Evolutionary conservation across 2,113 vertebrate species (phyloP).

Genomic region (Myodes glareolus): DNA sequence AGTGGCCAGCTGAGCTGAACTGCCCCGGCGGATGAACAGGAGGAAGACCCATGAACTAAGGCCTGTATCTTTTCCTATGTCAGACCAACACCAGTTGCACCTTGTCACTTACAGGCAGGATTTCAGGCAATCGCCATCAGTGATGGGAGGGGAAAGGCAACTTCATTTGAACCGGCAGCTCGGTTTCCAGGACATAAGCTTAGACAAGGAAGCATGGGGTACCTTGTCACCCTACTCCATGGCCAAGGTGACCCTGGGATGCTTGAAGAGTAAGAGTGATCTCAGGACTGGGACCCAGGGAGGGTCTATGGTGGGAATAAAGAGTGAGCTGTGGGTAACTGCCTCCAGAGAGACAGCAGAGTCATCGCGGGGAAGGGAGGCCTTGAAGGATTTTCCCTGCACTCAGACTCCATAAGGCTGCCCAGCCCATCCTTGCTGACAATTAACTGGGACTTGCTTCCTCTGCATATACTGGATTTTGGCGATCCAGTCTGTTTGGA

Average conservation of each 20-base stretch:
- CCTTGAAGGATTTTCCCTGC: not conserved
- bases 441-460: too few relatives aligned
- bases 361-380: fast-evolving
- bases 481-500: too few relatives aligned
- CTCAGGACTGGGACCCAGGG: not conserved
- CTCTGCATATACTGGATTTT: too few relatives aligned
- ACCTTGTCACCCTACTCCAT: not conserved
- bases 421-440: not conserved
- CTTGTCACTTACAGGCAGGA: fast-evolving
- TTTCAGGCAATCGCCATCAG: too few relatives aligned
- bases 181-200: not conserved
- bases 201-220: not conserved
- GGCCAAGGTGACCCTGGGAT: not conserved
- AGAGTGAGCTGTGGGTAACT: not conserved
- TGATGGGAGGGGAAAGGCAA: not conserved
- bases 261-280: not conserved
- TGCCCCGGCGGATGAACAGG: not conserved
- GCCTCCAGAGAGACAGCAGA: not conserved
- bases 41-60: not conserved
- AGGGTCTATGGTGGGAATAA: not conserved
- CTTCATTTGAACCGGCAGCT: not conserved
- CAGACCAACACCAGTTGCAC: not conserved
- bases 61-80: not conserved
- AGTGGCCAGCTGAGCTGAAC: too few relatives aligned
- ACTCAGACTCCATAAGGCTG: not conserved